Conservation (phyloP, 1,140 invertebrate genomes). For the Heliothis virescens region DNA sequence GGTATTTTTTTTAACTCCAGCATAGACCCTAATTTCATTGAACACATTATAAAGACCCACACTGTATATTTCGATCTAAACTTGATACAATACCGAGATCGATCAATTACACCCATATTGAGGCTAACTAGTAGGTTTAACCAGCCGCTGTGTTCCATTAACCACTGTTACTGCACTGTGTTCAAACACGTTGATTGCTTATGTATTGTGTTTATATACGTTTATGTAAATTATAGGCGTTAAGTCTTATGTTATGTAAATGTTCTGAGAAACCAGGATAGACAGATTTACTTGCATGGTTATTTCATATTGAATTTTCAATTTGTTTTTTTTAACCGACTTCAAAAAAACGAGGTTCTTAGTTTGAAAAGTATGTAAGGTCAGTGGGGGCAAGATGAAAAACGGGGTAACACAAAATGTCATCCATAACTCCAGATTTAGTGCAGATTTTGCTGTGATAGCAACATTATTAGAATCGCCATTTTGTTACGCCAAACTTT, state of each 20-base stretch:
- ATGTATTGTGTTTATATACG: slow-evolving; percentile 9
- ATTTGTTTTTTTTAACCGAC: too few relatives aligned
- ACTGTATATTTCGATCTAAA: not conserved
- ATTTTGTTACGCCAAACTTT: too few relatives aligned
- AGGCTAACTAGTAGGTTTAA: not conserved
- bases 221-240: slow-evolving; percentile 8
- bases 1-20: not conserved
- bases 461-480: too few relatives aligned
- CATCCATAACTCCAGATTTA: too few relatives aligned
- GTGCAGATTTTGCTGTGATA: too few relatives aligned
- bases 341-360: too few relatives aligned
- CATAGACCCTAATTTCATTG: not conserved
- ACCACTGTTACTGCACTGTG: not conserved
- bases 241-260: slow-evolving; percentile 31
- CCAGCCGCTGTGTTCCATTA: not conserved
- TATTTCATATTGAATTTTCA: too few relatives aligned
- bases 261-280: not conserved
- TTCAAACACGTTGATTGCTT: slow-evolving; percentile 22
- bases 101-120: not conserved
- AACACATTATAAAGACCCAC: not conserved
- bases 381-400: too few relatives aligned
- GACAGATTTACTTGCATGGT: not conserved
- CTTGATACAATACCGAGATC: not conserved
- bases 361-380: too few relatives aligned
- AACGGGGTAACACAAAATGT: too few relatives aligned